Base-by-base conservation (phyloP, 2,113 vertebrate species). In the Maccullochella peelii region DNA sequence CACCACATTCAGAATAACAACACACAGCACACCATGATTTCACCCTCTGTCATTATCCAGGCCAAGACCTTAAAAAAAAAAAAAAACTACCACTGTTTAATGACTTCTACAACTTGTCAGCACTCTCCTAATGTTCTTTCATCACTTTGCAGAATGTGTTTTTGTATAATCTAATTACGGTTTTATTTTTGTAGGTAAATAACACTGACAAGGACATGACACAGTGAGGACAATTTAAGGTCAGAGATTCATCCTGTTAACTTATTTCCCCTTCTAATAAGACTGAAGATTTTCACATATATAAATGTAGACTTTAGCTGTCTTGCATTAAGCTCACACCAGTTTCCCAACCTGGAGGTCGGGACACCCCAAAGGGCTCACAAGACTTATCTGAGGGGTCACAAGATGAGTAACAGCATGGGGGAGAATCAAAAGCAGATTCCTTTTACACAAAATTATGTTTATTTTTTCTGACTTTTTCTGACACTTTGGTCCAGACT, bases 181-280 rank as follows among this genome's bases (percentile, higher is more conserved):
- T 47, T 66, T 50, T 68, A 23, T 66, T 65, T 59, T 15, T 40
- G 62, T 66, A 79, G 85, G 59, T 77, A 44, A 66, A 72, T 33
- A 79, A 71, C 7, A 25, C 25, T 4, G 40, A 72, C 63, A 25
- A 50, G 55, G 40, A 52, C 16, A 49, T 10, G 14, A 25, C 5
- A 27, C 59, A 44, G 47, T 4, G 68, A 66, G n/a, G 1, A 11
- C 40, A 25, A 23, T 20, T 65, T 25, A 16, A 73, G 14, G 68
- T 20, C 8, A 4, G 40, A 68, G 52, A 57, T 50, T 27, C 8
- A 20, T 77, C 38, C 61, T 5, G 61, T 16, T 74, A 9, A 58
- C 27, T 67, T 27, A 14, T 23, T 7, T 75, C 6, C 44, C n/a
- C 8, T 47, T 62, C 27, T 25, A 36, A 75, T 75, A 3, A 36